Percentiles rank a stretch among this genome's conserved stretches.
phyloP scores from a whole-genome alignment of 2,888 invertebrate genomes.

The Sesia apiformis region DNA sequence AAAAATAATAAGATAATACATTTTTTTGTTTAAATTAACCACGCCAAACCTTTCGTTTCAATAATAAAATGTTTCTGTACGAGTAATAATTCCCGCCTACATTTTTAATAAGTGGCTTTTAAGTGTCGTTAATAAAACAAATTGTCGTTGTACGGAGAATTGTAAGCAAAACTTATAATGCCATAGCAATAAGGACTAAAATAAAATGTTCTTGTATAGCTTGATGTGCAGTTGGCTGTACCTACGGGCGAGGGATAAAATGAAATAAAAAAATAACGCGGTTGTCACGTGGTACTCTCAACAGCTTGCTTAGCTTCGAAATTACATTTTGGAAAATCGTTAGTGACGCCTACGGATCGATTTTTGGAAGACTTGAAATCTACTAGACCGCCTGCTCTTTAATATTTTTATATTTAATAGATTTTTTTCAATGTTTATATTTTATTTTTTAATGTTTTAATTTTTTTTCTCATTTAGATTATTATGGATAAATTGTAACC shows the following conservation, averaged over 20 bases:
- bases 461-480: too few species aligned
- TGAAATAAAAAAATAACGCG: slow-evolving; percentile 35
- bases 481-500: too few species aligned
- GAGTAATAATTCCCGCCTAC: slow-evolving; percentile 51
- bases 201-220: background rate
- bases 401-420: background rate
- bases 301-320: slow-evolving; percentile 39
- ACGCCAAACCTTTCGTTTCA: slow-evolving; percentile 8
- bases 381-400: background rate
- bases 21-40: too few species aligned
- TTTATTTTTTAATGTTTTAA: background rate
- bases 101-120: slow-evolving; percentile 61
- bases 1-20: too few species aligned
- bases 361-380: background rate
- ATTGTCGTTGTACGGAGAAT: slow-evolving; percentile 26
- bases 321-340: slow-evolving; percentile 57
- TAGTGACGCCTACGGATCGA: slow-evolving; percentile 51
- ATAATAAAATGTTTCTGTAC: slow-evolving; percentile 17
- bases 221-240: slow-evolving; percentile 10
- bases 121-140: slow-evolving; percentile 67
- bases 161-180: background rate
- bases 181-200: background rate
- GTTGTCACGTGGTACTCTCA: slow-evolving; percentile 25
- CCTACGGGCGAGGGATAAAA: slow-evolving; percentile 22
- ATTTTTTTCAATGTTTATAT: background rate